Conservation (phyloP, 2,888 invertebrate species). For the Campoplex capitator region DNA sequence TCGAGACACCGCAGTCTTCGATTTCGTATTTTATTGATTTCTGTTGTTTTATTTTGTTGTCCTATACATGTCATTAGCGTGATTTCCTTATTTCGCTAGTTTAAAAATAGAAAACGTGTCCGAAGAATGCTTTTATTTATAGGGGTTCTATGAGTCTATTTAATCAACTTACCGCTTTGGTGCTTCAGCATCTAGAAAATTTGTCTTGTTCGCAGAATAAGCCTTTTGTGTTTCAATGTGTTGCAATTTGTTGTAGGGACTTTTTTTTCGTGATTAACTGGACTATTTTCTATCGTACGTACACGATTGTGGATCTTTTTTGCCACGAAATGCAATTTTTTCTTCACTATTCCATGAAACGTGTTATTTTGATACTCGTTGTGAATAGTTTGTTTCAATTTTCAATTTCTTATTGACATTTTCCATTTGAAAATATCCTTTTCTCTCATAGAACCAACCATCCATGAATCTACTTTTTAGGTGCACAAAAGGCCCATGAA, state of each 20-base stretch:
- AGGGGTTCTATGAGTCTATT: not conserved
- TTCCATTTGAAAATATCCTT: not conserved
- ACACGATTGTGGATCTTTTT: not conserved
- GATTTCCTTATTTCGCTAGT: not conserved
- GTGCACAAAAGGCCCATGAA: not conserved
- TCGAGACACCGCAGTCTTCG: conserved; percentile 8
- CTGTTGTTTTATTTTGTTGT: not conserved
- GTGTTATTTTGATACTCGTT: not conserved
- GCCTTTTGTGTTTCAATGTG: not conserved
- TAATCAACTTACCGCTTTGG: not conserved
- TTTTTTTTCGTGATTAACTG: not conserved
- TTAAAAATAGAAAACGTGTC: not conserved
- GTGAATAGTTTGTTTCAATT: not conserved
- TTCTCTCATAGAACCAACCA: not conserved
- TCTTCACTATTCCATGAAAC: not conserved
- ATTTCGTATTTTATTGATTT: conserved; percentile 37
- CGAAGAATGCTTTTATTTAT: not conserved
- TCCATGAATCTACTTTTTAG: not conserved
- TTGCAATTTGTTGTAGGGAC: not conserved
- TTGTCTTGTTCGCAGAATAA: not conserved
- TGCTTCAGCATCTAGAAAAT: not conserved
- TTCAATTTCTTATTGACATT: not conserved
- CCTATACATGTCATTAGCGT: not conserved
- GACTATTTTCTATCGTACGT: not conserved
- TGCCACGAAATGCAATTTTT: not conserved